Evolutionary conservation across 2,797 vertebrate species (phyloP).

Genomic region (Bryconaethiops microstoma): DNA sequence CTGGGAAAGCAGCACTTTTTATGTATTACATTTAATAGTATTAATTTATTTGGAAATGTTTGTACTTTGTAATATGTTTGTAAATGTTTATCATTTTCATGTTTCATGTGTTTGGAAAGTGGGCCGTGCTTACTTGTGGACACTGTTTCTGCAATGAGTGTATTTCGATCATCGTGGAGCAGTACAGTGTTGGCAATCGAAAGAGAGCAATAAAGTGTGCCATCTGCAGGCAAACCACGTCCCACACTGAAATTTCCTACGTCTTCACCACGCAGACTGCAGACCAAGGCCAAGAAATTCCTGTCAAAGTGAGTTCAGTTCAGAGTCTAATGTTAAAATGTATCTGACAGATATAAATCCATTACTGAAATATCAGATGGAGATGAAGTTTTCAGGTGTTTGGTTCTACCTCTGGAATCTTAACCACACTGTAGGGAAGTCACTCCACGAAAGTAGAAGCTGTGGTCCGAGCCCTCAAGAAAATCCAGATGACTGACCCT

Average conservation of each 20-base stretch:
- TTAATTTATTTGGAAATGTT: neutral
- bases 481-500: conserved; percentile 89
- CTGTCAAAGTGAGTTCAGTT: conserved; percentile 85
- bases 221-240: conserved; percentile 95
- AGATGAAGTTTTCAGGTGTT: neutral
- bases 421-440: conserved; percentile 84
- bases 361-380: neutral
- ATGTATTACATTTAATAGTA: neutral
- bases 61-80: neutral
- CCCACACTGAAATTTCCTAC: conserved; percentile 95
- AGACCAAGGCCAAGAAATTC: conserved; percentile 90
- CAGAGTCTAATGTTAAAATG: neutral
- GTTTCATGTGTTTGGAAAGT: conserved; percentile 72
- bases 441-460: conserved; percentile 99
- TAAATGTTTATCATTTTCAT: neutral
- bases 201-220: conserved; percentile 93
- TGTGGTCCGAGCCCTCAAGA: conserved; percentile 92
- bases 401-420: conserved; percentile 25
- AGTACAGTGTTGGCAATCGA: conserved; percentile 93
- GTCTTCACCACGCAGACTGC: conserved; percentile 91
- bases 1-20: neutral
- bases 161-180: conserved; percentile 93
- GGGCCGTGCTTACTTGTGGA: conserved; percentile 96
- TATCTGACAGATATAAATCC: neutral
- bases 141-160: conserved; percentile 99